Percentiles rank a stretch among this genome's conserved stretches.
These are phyloP conservation scores for Nemopilema nomurai DNA, from an alignment of 30 jellyfish, hydroid and myxozoan genomes.

Conservation along the genomic window DNA sequence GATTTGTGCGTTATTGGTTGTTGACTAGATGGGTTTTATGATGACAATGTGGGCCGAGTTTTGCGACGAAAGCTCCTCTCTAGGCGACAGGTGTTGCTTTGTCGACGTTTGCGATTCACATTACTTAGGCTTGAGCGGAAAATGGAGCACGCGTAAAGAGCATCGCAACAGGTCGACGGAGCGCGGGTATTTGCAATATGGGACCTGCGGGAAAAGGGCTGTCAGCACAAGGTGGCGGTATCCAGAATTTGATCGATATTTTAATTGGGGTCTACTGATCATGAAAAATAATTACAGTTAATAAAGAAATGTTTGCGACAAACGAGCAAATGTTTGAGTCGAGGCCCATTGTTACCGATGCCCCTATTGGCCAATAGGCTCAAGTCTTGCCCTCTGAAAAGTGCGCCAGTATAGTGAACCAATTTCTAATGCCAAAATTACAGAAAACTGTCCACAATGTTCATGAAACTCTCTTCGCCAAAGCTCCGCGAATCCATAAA, in stretches of 20 bases:
- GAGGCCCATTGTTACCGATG: not conserved
- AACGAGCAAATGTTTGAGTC: not conserved
- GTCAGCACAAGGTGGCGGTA: constrained; percentile 68
- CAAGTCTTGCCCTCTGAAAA: too few relatives aligned
- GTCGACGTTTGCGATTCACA: constrained; percentile 33
- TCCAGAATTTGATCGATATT: constrained; percentile 65
- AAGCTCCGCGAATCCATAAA: too few relatives aligned
- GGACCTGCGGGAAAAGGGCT: constrained; percentile 52
- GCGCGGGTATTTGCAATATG: constrained; percentile 52
- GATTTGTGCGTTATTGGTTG: not conserved
- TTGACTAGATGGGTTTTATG: not conserved
- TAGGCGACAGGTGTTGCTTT: constrained; percentile 53
- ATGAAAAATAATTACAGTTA: constrained; percentile 45
- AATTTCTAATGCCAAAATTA: too few relatives aligned
- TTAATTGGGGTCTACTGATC: constrained; percentile 46
- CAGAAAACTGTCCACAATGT: too few relatives aligned
- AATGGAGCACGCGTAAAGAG: constrained; percentile 47
- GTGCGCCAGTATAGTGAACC: too few relatives aligned
- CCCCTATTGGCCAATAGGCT: too few relatives aligned
- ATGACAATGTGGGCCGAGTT: not conserved
- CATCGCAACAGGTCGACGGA: constrained; percentile 50
- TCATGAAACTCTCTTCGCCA: too few relatives aligned
- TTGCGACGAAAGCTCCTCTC: constrained; percentile 5
- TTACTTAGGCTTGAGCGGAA: constrained; percentile 20
- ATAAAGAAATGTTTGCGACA: constrained; percentile 55